These are phyloP conservation scores for Eptesicus fuscus DNA, from an alignment of 2,113 vertebrate species.

Conservation along the genomic window DNA sequence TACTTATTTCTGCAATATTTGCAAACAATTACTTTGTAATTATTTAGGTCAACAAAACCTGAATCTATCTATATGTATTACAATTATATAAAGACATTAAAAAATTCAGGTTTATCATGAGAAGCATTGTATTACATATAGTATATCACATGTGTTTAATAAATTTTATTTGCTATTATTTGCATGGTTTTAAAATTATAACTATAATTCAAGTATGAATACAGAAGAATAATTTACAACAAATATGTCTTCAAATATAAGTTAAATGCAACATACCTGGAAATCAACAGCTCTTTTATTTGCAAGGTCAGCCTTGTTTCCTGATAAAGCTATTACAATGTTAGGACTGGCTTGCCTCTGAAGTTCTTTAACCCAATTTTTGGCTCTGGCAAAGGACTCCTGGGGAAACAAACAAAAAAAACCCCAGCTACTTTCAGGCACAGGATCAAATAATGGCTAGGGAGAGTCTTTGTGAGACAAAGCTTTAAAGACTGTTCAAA, in stretches of 20 bases:
- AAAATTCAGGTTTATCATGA: neutral
- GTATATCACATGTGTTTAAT: neutral
- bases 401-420: constrained; percentile 82
- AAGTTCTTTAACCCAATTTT: constrained; percentile 99
- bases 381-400: constrained; percentile 99
- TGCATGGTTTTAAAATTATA: neutral
- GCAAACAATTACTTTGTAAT: neutral
- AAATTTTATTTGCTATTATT: neutral
- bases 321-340: constrained; percentile 99
- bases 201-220: neutral
- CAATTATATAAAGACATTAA: neutral
- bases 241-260: constrained; percentile 10
- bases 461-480: neutral
- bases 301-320: constrained; percentile 98
- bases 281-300: constrained; percentile 98
- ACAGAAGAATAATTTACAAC: neutral
- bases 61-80: neutral
- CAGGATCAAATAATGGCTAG: neutral
- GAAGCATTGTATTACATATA: neutral
- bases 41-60: constrained; percentile 1
- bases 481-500: neutral
- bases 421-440: constrained; percentile 34
- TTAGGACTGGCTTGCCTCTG: constrained; percentile 99
- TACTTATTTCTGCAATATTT: neutral
- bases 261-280: constrained; percentile 87